Evolutionary conservation across 2,888 invertebrate genomes (phyloP), one percentile per base, ranked within the genome.

Genomic region (Lacanobia oleracea): DNA sequence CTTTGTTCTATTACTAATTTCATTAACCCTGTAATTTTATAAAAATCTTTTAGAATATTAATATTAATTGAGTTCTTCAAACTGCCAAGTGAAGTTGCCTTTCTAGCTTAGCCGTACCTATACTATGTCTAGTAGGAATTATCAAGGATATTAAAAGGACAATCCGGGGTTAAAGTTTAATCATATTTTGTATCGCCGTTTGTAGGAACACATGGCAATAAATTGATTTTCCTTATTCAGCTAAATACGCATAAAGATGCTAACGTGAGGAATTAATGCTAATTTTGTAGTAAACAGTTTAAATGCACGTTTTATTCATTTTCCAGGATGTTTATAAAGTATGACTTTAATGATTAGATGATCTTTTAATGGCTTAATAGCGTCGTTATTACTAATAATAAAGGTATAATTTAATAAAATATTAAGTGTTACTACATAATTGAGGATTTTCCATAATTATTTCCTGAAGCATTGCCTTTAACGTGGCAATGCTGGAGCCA

Each of bases 201-300:
- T 59, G 62, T 75, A 48, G 21, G 53, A 72, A 62, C 37, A 7
- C 16, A 18, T 23, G 10, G 21, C 27, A 12, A 40, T 59, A 21
- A 77, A 16, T 16, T 53, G 9, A 40, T 75, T 75, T 77, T 77
- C 72, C 78, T 78, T 72, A 53, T 62, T 37, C 23, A 57, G 16
- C 23, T n/a, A 12, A 51, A 62, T 71, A 59, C 18, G 16, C 40
- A 62, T 21, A 18, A 18, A 76, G 50, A 45, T 57, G 50, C 27
- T 45, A 43, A 37, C 50, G 18, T 57, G 68, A 18, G n/a, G 56
- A 45, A 8, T 45, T 57, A 18, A 59, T 59, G 45, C 18, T 73
- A 68, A 68, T 51, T 50, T n/a, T 50, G 1, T 37, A 12, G 23
- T 18, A 33, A 40, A 16, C 1, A 37, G 2, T 21, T 33, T 40